Base-by-base conservation (phyloP, 2,888 invertebrate genomes). In the Ligdia adustata region DNA sequence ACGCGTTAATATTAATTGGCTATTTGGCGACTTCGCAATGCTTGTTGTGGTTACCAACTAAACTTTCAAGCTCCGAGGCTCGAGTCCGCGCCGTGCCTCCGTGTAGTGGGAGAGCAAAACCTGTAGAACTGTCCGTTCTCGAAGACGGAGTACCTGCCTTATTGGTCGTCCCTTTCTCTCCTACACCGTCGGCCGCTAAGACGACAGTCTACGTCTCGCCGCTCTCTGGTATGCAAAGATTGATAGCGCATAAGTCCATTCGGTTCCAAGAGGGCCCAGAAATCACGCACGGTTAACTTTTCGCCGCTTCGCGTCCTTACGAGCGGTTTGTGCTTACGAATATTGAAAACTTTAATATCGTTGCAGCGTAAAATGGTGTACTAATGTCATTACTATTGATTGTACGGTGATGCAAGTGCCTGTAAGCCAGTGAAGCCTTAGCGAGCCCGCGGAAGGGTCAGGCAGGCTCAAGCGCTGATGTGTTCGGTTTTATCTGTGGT, bases 201-300 rank as follows among this genome's bases (percentile, higher is more conserved):
- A 69, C 73, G 61, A 66, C 69, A 74, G 61, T 67, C 67, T 75
- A 83, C 72, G 79, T 89, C 76, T 88, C 89, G 85, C 74, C 80
- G 66, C 73, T 81, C 85, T 82, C 87, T 89, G 89, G 90, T 90
- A 90, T 90, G 90, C 89, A 89, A 90, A 90, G 90, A 90, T 88
- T 89, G 89, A 89, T 89, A 90, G 89, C 83, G 82, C 89, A 85
- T 90, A 88, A 79, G 90, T 87, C 90, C 88, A 89, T 90, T 90
- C 81, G 90, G 82, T 87, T 88, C 85, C 86, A 84, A 86, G 83
- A 83, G 82, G 83, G 81, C 78, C 75, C 74, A 73, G 90, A 89
- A 90, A 90, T 90, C 90, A 89, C 89, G 90, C 86, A 80, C 89
- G 83, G 83, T 81, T 85, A 82, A 86, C 70, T 86, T 90, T 90